These are phyloP conservation scores for Xenopus laevis DNA, from an alignment of 2,113 vertebrate genomes.

Conservation along the genomic window DNA sequence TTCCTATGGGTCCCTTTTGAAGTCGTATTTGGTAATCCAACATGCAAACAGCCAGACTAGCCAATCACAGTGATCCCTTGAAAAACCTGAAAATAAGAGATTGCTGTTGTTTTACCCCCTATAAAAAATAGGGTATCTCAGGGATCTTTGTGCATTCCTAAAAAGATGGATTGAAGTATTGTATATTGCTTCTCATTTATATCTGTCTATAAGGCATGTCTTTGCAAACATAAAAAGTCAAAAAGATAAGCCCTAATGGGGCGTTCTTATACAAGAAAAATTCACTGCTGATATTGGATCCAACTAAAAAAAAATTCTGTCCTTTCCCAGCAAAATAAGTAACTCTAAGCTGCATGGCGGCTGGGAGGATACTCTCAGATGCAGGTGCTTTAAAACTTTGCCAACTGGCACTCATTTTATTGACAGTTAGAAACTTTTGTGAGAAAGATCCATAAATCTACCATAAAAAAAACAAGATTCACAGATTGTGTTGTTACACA, in stretches of 20 bases:
- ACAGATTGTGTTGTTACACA: not conserved
- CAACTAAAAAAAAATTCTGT: slow-evolving; percentile 15
- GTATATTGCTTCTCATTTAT: slow-evolving; percentile 28
- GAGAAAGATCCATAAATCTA: slow-evolving; percentile 5
- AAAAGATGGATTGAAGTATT: not conserved
- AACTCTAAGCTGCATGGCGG: slow-evolving; percentile 2
- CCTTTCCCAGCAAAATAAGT: slow-evolving; percentile 13
- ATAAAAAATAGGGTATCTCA: not conserved
- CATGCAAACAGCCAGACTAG: too few relatives aligned
- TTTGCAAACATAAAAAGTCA: slow-evolving; percentile 19
- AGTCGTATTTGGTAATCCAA: too few relatives aligned
- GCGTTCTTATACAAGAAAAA: slow-evolving; percentile 13
- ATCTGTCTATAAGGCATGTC: slow-evolving; percentile 30
- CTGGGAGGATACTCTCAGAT: slow-evolving; percentile 9
- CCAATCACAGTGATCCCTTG: too few relatives aligned
- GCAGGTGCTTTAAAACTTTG: slow-evolving; percentile 29
- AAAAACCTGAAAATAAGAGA: too few relatives aligned
- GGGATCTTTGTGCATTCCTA: slow-evolving; percentile 13
- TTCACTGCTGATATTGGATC: slow-evolving; percentile 7
- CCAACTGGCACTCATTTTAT: slow-evolving; percentile 9
- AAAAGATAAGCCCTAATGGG: slow-evolving; percentile 15
- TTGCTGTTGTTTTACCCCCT: too few relatives aligned
- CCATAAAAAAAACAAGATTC: not conserved
- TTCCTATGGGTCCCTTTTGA: too few relatives aligned
- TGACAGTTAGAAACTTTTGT: not conserved